phyloP scores from a whole-genome alignment of 2,797 vertebrate genomes.

The Okamejei kenojei region DNA sequence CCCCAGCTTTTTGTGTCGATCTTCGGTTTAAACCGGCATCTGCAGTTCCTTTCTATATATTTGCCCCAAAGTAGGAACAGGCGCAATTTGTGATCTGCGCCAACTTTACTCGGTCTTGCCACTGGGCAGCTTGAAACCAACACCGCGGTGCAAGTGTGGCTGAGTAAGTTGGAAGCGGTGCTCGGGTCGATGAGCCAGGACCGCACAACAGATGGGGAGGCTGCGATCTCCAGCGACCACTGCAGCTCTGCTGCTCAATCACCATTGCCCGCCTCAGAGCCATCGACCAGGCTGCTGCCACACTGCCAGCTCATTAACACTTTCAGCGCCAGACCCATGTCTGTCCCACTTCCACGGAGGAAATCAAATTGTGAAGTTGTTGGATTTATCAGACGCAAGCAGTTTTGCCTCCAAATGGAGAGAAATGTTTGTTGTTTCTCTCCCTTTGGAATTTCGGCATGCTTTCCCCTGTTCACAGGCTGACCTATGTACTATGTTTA shows the following conservation, averaged over 20 bases:
- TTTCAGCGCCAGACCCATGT: background rate
- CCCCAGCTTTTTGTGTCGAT: too few relatives aligned
- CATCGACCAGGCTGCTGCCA: background rate
- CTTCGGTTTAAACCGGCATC: too few relatives aligned
- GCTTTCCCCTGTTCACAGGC: background rate
- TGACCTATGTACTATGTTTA: background rate
- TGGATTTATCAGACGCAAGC: background rate
- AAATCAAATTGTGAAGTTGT: background rate
- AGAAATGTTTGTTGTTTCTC: too few relatives aligned
- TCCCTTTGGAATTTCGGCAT: background rate
- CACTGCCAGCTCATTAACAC: background rate
- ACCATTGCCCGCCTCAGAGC: background rate
- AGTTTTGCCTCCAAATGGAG: background rate
- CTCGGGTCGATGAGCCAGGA: background rate
- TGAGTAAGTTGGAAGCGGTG: background rate
- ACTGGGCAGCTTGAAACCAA: background rate
- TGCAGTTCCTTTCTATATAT: too few relatives aligned
- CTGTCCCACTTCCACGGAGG: background rate
- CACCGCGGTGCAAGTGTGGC: background rate
- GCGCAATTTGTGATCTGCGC: background rate
- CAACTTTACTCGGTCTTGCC: background rate
- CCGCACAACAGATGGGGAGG: constrained; percentile 12
- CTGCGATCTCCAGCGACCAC: background rate
- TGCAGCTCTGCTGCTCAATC: background rate
- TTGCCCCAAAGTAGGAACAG: background rate